These are phyloP conservation scores for Parascotia fuliginaria DNA, from an alignment of 2,888 invertebrate species.

Conservation along the genomic window DNA sequence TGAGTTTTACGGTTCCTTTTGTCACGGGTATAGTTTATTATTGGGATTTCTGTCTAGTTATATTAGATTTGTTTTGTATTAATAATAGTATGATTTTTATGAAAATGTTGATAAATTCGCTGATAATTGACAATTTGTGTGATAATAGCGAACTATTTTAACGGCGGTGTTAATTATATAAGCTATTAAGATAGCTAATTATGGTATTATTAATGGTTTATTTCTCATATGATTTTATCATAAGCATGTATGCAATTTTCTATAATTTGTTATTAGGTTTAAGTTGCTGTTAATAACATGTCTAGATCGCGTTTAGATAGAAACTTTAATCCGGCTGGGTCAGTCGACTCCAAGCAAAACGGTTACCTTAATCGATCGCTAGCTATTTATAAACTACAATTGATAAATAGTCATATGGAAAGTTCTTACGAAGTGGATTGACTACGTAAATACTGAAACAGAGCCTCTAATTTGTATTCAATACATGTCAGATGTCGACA, in stretches of 20 bases:
- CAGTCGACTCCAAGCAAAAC: slow-evolving; percentile 25
- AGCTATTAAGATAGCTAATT: slow-evolving; percentile 5
- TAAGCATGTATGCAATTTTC: slow-evolving; percentile 9
- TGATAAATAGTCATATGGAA: background rate
- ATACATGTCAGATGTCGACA: no score
- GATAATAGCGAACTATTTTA: background rate
- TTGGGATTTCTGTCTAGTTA: background rate
- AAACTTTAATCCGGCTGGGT: slow-evolving; percentile 29
- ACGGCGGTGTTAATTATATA: slow-evolving; percentile 5
- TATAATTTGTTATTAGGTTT: slow-evolving; percentile 7
- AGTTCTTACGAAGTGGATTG: background rate
- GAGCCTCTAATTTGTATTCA: no score
- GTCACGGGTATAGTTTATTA: slow-evolving; percentile 20
- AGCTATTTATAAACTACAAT: slow-evolving; percentile 28
- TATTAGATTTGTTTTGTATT: background rate
- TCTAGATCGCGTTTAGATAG: background rate
- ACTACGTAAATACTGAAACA: no score
- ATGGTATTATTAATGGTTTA: background rate
- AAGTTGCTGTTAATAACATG: slow-evolving; percentile 14
- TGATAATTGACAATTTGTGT: background rate
- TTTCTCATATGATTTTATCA: background rate
- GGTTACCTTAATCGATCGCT: slow-evolving; percentile 26
- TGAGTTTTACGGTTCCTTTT: slow-evolving; percentile 69
- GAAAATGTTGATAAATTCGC: background rate
- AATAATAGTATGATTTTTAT: background rate